These are phyloP conservation scores for Acanthiza pusilla DNA, from an alignment of 2,797 vertebrate species.

Conservation along the genomic window DNA sequence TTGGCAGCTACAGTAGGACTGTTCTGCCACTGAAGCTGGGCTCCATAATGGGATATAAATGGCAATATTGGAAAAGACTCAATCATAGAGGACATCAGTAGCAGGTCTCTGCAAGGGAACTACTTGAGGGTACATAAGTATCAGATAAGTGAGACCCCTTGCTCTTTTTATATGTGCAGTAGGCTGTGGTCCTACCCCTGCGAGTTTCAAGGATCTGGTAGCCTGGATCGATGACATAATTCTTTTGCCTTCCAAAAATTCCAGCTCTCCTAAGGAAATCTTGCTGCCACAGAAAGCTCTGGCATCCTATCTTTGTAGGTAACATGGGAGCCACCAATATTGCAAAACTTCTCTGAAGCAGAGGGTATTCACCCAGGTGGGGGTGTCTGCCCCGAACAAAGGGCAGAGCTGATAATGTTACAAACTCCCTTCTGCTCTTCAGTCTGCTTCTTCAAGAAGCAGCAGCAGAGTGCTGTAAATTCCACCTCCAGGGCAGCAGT, in stretches of 20 bases:
- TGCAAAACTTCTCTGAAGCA: background rate
- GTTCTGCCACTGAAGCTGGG: background rate
- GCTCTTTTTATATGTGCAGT: background rate
- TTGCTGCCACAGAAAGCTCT: background rate
- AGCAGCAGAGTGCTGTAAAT: background rate
- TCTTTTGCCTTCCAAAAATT: background rate
- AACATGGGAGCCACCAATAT: background rate
- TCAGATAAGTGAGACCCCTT: background rate
- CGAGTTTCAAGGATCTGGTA: background rate
- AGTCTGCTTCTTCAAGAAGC: background rate
- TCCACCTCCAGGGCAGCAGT: background rate
- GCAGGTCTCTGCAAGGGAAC: background rate
- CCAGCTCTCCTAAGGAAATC: background rate
- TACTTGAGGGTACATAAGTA: background rate
- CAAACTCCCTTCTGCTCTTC: background rate
- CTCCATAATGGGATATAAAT: background rate
- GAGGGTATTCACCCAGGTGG: background rate
- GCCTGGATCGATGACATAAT: background rate
- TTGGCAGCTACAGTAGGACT: background rate
- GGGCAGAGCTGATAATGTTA: background rate
- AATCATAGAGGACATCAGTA: too few species aligned
- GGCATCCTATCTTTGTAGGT: background rate
- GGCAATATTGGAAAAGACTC: background rate
- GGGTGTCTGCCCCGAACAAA: rapidly evolving
- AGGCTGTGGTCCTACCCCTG: background rate